phyloP scores from a whole-genome alignment of 2,797 vertebrate species.

The Aphelocoma californica region DNA sequence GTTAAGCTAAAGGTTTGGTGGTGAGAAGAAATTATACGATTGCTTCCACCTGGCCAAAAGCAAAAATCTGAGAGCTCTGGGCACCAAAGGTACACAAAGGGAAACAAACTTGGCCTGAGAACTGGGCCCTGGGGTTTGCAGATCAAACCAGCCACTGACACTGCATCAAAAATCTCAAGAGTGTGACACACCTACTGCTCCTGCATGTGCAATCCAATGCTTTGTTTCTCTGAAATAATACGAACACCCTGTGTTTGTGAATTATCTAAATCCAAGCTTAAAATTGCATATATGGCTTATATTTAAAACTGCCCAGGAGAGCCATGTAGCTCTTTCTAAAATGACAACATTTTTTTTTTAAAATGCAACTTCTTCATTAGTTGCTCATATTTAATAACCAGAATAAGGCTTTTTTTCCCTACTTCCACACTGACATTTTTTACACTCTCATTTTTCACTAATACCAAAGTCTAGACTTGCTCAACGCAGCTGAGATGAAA shows the following conservation, averaged over 20 bases:
- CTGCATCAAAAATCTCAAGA: constrained; percentile 33
- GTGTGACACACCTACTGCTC: constrained; percentile 17
- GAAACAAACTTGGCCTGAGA: constrained; percentile 34
- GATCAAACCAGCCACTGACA: neutral
- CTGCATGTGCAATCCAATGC: neutral
- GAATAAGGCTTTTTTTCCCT: neutral
- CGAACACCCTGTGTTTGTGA: neutral
- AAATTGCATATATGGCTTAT: constrained; percentile 33
- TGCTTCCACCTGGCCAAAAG: constrained; percentile 35
- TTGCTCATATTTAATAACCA: constrained; percentile 46
- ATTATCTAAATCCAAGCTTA: constrained; percentile 24
- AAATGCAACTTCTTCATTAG: constrained; percentile 31
- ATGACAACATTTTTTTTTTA: neutral
- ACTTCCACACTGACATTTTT: constrained; percentile 32
- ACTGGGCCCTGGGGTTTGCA: constrained; percentile 32
- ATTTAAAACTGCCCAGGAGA: constrained; percentile 33
- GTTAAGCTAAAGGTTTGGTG: constrained; percentile 25
- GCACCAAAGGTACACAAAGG: neutral
- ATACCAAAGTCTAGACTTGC: constrained; percentile 37
- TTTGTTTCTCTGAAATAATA: constrained; percentile 13
- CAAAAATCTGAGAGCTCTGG: constrained; percentile 13
- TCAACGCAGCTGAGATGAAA: constrained; percentile 54
- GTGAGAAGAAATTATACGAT: neutral
- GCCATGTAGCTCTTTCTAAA: neutral
- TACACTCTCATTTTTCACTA: constrained; percentile 53